Evolutionary conservation across 2,888 invertebrate species (phyloP), one percentile per base, ranked within the genome.

Genomic region (Cryptocephalus primarius): DNA sequence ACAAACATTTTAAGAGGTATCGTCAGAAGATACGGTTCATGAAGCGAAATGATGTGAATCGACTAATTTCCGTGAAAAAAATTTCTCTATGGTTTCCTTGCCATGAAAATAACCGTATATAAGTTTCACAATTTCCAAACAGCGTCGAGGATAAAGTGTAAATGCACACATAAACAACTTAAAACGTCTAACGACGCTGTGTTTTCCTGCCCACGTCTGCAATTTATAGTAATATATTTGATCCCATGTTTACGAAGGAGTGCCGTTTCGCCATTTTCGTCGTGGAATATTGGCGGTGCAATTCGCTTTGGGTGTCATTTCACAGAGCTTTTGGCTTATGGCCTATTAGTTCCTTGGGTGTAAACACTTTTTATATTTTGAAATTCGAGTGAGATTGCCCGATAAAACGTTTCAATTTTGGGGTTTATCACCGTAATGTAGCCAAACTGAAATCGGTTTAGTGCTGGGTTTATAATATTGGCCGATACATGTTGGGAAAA

Each of bases 121-220:
- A 22, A 4, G 22, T 22, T 22, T 4, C 22, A 22, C 22, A 22
- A 22, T 22, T 22, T 22, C 22, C 22, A 22, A 22, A 46, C 48
- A 46, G 49, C 50, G 48, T 38, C 43, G 52, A 34, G 49, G 51
- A 60, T 60, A 60, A 59, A 60, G 55, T 56, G 57, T 55, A 60
- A 56, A 56, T 54, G 53, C 55, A 55, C 49, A 55, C 55, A 63
- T 62, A 64, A 64, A 63, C 61, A 64, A 63, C 11, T 58, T 61
- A 59, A 60, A 61, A 62, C 58, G 59, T 58, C 60, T 60, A 55
- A 50, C 56, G 51, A 48, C 55, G 56, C 54, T 63, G 58, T 61
- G 63, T 60, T 62, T 64, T 63, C 63, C 61, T 60, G 59, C 56
- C 61, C 63, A 63, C 64, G 63, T 62, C 63, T 61, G 59, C 55